phyloP scores from a whole-genome alignment of 2,113 vertebrate genomes.

The Miniopterus natalensis region DNA sequence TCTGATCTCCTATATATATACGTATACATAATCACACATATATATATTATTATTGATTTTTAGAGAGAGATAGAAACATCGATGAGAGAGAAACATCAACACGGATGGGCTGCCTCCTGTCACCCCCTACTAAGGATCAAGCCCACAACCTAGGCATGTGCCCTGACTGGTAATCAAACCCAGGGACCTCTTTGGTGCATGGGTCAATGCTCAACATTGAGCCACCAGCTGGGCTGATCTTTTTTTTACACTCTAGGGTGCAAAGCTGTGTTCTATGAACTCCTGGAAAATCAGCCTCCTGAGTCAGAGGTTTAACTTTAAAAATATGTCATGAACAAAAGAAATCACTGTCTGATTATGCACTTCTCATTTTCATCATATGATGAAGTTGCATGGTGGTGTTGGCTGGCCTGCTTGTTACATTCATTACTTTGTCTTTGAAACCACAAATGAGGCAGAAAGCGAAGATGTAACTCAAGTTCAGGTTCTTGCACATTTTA shows the following conservation, averaged over 20 bases:
- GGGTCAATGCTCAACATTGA: too few relatives aligned
- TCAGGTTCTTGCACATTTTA: not conserved
- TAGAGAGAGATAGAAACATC: too few relatives aligned
- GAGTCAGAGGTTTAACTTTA: not conserved
- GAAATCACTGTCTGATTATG: not conserved
- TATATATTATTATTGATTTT: too few relatives aligned
- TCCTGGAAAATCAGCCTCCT: not conserved
- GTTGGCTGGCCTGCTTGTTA: not conserved
- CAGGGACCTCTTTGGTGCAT: too few relatives aligned
- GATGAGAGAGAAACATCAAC: too few relatives aligned
- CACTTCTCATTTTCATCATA: not conserved
- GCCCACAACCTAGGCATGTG: too few relatives aligned
- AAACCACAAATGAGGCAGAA: not conserved
- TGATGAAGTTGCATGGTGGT: not conserved
- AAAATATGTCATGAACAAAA: not conserved
- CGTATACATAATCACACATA: too few relatives aligned
- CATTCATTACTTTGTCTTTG: not conserved
- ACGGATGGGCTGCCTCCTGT: too few relatives aligned
- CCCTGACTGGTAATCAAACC: too few relatives aligned
- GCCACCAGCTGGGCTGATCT: too few relatives aligned
- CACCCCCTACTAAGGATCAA: too few relatives aligned
- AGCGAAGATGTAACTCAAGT: not conserved
- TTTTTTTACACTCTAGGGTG: not conserved
- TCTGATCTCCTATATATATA: not conserved
- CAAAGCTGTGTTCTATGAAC: not conserved